phyloP scores from a whole-genome alignment of 2,888 invertebrate genomes.

The Dolomedes plantarius region DNA sequence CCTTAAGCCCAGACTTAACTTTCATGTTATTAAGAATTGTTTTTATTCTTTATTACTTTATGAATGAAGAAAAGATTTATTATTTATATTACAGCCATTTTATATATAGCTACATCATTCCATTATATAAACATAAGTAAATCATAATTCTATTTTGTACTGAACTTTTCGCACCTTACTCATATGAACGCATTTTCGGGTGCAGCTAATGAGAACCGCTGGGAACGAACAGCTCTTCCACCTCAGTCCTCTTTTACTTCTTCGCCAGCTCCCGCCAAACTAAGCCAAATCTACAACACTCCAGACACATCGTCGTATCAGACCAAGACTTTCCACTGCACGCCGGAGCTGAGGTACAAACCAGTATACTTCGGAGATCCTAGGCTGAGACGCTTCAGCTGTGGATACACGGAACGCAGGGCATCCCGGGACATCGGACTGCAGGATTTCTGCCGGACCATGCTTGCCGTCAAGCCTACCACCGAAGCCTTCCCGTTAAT shows the following conservation, averaged over 20 bases:
- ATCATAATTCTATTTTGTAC: too few relatives aligned
- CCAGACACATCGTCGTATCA: not conserved
- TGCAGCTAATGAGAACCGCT: constrained; percentile 41
- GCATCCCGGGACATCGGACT: constrained; percentile 25
- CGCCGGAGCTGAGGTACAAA: constrained; percentile 53
- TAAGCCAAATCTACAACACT: not conserved
- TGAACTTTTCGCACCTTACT: too few relatives aligned
- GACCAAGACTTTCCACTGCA: constrained; percentile 50
- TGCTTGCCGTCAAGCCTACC: constrained; percentile 50
- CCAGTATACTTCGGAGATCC: constrained; percentile 62
- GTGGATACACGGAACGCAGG: constrained; percentile 30
- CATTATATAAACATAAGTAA: too few relatives aligned
- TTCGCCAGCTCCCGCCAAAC: not conserved
- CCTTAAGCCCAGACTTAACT: too few relatives aligned
- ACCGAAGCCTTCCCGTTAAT: not conserved
- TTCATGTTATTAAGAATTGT: too few relatives aligned
- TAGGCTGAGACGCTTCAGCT: constrained; percentile 45
- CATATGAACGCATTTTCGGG: too few relatives aligned
- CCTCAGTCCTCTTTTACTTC: constrained; percentile 26
- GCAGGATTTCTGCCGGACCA: constrained; percentile 57
- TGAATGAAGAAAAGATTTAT: too few relatives aligned
- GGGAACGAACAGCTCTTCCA: constrained; percentile 33
- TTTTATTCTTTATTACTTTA: too few relatives aligned
- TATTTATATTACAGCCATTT: too few relatives aligned
- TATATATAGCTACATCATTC: too few relatives aligned